phyloP scores from a whole-genome alignment of 2,888 invertebrate genomes.

The Melipona beecheii region DNA sequence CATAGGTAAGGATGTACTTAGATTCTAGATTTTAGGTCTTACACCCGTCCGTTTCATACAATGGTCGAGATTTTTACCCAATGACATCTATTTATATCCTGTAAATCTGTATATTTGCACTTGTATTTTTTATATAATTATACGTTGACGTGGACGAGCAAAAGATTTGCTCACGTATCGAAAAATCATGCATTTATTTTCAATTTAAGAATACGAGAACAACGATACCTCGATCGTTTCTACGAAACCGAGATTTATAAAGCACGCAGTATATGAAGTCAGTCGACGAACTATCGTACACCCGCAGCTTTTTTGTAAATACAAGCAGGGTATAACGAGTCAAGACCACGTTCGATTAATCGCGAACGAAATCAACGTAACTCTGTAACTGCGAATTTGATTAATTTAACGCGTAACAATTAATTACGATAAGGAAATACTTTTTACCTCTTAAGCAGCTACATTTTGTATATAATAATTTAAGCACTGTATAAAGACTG shows the following conservation, averaged over 20 bases:
- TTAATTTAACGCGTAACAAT: conserved; percentile 57
- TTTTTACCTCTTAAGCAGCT: conserved; percentile 78
- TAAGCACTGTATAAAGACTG: conserved; percentile 83
- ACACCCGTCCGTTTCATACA: conserved; percentile 47
- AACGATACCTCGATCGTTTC: conserved; percentile 41
- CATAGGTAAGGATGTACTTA: conserved; percentile 45
- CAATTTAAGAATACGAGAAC: conserved; percentile 13
- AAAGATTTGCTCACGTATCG: not conserved
- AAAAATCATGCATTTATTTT: conserved; percentile 42
- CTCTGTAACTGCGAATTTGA: conserved; percentile 53
- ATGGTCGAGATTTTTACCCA: conserved; percentile 35
- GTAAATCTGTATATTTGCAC: conserved; percentile 45
- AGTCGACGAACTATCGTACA: conserved; percentile 7
- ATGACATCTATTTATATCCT: conserved; percentile 39
- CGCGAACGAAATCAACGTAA: conserved; percentile 46
- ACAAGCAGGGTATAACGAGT: conserved; percentile 80
- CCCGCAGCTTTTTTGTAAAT: conserved; percentile 76
- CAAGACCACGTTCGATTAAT: conserved; percentile 68
- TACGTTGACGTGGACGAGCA: conserved; percentile 59
- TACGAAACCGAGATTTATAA: not conserved
- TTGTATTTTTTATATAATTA: conserved; percentile 62
- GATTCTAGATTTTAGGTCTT: conserved; percentile 32
- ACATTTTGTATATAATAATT: conserved; percentile 81
- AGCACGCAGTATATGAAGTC: conserved; percentile 7
- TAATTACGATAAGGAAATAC: conserved; percentile 55